These are phyloP conservation scores for Drosophila dunni DNA, from an alignment of 1,140 invertebrate genomes.

Conservation along the genomic window DNA sequence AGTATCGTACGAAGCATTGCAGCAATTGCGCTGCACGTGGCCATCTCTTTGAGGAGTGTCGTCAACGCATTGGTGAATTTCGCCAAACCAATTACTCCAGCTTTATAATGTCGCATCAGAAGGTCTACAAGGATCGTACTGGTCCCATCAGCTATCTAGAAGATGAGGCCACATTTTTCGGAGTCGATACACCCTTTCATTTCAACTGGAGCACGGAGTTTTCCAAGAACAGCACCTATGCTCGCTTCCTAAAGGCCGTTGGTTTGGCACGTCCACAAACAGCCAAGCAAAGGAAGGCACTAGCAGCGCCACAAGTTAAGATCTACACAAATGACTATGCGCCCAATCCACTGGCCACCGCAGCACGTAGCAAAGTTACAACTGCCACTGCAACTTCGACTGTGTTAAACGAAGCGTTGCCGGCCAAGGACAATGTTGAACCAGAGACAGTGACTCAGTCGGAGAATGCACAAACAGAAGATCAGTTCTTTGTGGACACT, in stretches of 20 bases:
- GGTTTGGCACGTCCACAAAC: slow-evolving; percentile 29
- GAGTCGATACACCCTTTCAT: slow-evolving; percentile 48
- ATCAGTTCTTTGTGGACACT: slow-evolving; percentile 45
- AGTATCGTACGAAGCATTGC: slow-evolving; percentile 86
- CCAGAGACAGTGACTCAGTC: neutral
- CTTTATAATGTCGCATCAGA: slow-evolving; percentile 70
- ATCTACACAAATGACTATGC: slow-evolving; percentile 47
- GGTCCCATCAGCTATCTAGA: slow-evolving; percentile 33
- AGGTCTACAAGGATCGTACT: slow-evolving; percentile 63
- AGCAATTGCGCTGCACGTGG: slow-evolving; percentile 88
- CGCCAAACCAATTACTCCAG: slow-evolving; percentile 47
- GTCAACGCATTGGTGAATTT: slow-evolving; percentile 60
- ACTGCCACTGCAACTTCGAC: neutral
- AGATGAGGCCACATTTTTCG: slow-evolving; percentile 35
- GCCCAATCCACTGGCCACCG: slow-evolving; percentile 54
- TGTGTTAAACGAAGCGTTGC: neutral
- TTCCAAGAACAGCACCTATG: slow-evolving; percentile 63
- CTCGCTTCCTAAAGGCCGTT: slow-evolving; percentile 60
- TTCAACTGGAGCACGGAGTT: slow-evolving; percentile 59
- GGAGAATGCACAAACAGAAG: slow-evolving; percentile 19
- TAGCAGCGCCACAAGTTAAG: slow-evolving; percentile 14
- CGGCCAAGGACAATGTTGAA: neutral
- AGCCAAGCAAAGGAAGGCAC: slow-evolving; percentile 2
- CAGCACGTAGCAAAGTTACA: slow-evolving; percentile 11
- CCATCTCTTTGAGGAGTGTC: slow-evolving; percentile 87